Base-by-base conservation (phyloP, 2,113 vertebrate species). In the Datnioides undecimradiatus region DNA sequence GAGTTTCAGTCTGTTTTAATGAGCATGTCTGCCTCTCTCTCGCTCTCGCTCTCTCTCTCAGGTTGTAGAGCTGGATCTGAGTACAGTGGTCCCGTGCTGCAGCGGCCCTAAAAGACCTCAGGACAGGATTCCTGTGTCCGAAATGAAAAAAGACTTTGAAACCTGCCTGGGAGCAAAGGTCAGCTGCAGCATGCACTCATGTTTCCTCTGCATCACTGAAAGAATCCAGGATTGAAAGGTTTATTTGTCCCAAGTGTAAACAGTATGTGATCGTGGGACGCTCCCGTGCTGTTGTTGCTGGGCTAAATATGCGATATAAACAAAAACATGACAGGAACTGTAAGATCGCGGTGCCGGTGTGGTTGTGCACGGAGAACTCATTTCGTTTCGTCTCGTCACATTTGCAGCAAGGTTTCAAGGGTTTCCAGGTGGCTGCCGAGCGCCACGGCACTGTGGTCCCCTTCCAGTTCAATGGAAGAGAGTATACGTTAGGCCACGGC, bases 31-130 rank as follows among this genome's bases (percentile, higher is more conserved):
- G n/a, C n/a, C n/a, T n/a, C n/a, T n/a, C n/a, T n/a, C n/a, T n/a
- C 48, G 2, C 11, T 9, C 9, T 7, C 9, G 23, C 7, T 17
- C 16, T 48, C 1, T 23, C 9, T 57, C 8, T 63, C 57, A 94
- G 94, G 88, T 95, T 1, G 68, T 92, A 7, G 92, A 91, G 83
- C 79, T 99, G 90, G 96, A 99, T 85, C 95, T 99, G 29, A 88
- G 85, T 41, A 92, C 95, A 0, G 97, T 99, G 5, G 97, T 97
- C 19, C 97, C 98, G 0, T 99, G 97, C 91, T 99, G 97, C 87
- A 99, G 98, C 11, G 98, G 97, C 63, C 98, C 98, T 16, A 99
- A 99, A 88, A 94, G 98, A 82, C 98, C 98, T 31, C 98, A 99
- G 86, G 97, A 99, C 93, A 97, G 95, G 89, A 95, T 99, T 4